Conservation (phyloP, 2,113 vertebrate species). For the Podilymbus podiceps region DNA sequence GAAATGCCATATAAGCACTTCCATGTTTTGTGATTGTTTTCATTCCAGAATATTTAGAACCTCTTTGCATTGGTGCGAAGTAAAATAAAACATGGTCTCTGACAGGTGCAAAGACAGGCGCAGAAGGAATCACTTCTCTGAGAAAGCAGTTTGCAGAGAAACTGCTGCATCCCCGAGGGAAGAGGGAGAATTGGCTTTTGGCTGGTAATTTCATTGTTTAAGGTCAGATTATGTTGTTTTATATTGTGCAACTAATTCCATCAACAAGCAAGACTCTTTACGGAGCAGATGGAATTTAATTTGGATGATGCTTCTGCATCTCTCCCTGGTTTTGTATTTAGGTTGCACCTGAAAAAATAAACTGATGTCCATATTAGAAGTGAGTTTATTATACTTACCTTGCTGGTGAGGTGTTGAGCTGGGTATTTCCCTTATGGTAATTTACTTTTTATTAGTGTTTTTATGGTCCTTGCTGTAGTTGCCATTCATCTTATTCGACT, state of each 20-base stretch:
- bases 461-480: slow-evolving; percentile 13
- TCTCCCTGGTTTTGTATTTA: slow-evolving; percentile 2
- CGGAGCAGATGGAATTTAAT: not conserved
- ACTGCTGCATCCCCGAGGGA: not conserved
- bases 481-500: not conserved
- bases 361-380: not conserved
- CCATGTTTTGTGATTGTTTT: not conserved
- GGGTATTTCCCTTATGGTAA: slow-evolving; percentile 21
- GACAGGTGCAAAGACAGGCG: not conserved
- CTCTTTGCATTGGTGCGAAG: not conserved
- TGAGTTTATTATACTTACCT: slow-evolving; percentile 35
- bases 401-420: not conserved
- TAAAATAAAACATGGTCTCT: not conserved
- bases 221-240: slow-evolving; percentile 21
- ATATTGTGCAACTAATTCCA: not conserved
- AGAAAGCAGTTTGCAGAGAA: not conserved
- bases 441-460: slow-evolving; percentile 31
- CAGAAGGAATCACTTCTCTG: not conserved
- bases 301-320: not conserved
- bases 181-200: not conserved
- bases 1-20: slow-evolving; percentile 33
- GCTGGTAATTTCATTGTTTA: slow-evolving; percentile 37
- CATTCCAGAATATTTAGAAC: not conserved
- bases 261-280: slow-evolving; percentile 30
- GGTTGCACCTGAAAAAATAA: slow-evolving; percentile 49